Percentiles rank a stretch among this genome's conserved stretches.
Conservation (phyloP, 2,888 invertebrate genomes). For the Leucania comma region DNA sequence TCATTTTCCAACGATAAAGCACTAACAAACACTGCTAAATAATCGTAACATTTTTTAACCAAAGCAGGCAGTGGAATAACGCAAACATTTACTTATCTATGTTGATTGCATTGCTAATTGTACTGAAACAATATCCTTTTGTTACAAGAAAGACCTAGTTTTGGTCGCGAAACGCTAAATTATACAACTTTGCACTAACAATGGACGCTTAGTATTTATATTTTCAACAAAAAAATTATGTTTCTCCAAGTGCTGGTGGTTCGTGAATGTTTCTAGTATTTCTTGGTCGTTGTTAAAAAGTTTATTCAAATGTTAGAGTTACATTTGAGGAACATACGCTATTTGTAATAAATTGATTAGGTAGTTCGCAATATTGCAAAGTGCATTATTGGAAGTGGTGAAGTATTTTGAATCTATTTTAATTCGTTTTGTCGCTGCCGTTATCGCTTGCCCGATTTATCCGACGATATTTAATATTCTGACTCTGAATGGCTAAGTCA, state of each 20-base stretch:
- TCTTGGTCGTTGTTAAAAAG: conserved; percentile 44
- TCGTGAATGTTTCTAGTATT: conserved; percentile 51
- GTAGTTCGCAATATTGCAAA: conserved; percentile 22
- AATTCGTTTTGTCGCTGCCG: conserved; percentile 9
- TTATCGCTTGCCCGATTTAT: conserved; percentile 16
- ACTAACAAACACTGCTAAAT: conserved; percentile 59
- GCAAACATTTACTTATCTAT: conserved; percentile 86
- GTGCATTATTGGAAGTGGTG: conserved; percentile 8
- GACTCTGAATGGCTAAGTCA: conserved; percentile 34
- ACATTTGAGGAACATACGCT: conserved; percentile 24
- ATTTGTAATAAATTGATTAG: conserved; percentile 39
- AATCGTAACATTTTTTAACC: conserved; percentile 65
- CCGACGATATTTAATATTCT: conserved; percentile 46
- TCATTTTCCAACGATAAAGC: conserved; percentile 46
- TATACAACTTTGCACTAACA: conserved; percentile 81
- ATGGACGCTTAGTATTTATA: conserved; percentile 75
- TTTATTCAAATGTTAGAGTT: conserved; percentile 43
- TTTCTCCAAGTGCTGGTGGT: conserved; percentile 56
- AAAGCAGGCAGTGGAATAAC: conserved; percentile 67
- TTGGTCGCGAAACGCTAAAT: conserved; percentile 84
- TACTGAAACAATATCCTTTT: conserved; percentile 88
- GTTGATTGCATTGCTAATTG: conserved; percentile 87
- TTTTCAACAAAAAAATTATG: conserved; percentile 70
- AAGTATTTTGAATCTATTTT: conserved; percentile 18
- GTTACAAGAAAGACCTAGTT: conserved; percentile 87